Percentiles rank a stretch among this genome's conserved stretches.
These are phyloP conservation scores for Herminia tarsipennalis DNA, from an alignment of 2,888 invertebrate species.

Conservation along the genomic window DNA sequence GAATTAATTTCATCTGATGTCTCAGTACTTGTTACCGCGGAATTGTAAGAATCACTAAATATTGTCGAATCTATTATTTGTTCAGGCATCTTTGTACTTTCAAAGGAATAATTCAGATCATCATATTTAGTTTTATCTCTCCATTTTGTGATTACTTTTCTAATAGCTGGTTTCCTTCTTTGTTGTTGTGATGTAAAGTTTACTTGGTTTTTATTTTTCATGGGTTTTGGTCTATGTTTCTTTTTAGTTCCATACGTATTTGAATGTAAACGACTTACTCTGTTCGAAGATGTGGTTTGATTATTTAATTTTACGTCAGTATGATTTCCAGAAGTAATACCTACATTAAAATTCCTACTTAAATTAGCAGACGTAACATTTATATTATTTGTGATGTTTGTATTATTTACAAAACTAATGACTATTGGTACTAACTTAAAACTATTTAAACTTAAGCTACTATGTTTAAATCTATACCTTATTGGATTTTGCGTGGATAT, in stretches of 20 bases:
- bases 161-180: conserved; percentile 64
- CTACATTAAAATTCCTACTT: neutral
- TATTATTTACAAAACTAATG: conserved; percentile 47
- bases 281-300: conserved; percentile 17
- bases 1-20: conserved; percentile 46
- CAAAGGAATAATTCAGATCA: conserved; percentile 74
- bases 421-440: conserved; percentile 50
- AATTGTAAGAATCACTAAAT: conserved; percentile 37
- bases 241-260: conserved; percentile 37
- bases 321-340: too few species aligned
- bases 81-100: conserved; percentile 55
- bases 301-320: too few species aligned
- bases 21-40: conserved; percentile 44
- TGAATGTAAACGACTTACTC: conserved; percentile 41
- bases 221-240: conserved; percentile 37
- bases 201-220: conserved; percentile 18
- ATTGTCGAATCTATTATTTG: conserved; percentile 40
- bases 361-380: neutral
- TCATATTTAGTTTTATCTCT: conserved; percentile 77
- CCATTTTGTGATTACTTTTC: conserved; percentile 83
- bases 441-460: conserved; percentile 43
- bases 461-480: conserved; percentile 74
- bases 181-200: conserved; percentile 21
- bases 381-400: conserved; percentile 8
- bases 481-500: conserved; percentile 61